Conservation (phyloP, 2,888 invertebrate species). For the Philonicus albiceps region DNA sequence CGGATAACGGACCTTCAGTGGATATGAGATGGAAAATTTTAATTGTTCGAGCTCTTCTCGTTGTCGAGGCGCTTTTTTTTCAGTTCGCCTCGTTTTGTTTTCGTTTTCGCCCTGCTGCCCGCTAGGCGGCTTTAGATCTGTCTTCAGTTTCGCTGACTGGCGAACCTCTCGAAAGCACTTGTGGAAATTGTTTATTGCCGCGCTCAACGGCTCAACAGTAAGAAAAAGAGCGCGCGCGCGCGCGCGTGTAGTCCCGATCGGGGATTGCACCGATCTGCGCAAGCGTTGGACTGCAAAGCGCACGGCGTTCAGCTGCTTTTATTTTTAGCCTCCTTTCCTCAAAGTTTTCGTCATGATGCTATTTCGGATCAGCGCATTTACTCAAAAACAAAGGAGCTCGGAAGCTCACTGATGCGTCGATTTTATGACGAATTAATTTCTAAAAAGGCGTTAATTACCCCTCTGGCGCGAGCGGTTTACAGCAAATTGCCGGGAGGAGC, state of each 20-base stretch:
- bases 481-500: background rate
- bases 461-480: background rate
- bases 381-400: background rate
- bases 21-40: constrained; percentile 47
- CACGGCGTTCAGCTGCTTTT: constrained; percentile 12
- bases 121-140: background rate
- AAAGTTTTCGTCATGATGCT: constrained; percentile 6
- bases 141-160: background rate
- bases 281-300: background rate
- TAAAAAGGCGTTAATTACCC: constrained; percentile 26
- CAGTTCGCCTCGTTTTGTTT: background rate
- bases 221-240: background rate
- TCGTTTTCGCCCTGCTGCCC: background rate
- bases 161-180: background rate
- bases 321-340: constrained; percentile 10
- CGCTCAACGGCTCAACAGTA: background rate
- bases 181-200: background rate
- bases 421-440: constrained; percentile 36
- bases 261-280: background rate
- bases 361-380: background rate
- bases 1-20: constrained; percentile 44
- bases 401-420: background rate
- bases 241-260: background rate
- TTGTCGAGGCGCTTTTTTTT: background rate
- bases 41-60: constrained; percentile 43